Base-by-base conservation (phyloP, 2,797 vertebrate species). In the Ceyx erithaca region DNA sequence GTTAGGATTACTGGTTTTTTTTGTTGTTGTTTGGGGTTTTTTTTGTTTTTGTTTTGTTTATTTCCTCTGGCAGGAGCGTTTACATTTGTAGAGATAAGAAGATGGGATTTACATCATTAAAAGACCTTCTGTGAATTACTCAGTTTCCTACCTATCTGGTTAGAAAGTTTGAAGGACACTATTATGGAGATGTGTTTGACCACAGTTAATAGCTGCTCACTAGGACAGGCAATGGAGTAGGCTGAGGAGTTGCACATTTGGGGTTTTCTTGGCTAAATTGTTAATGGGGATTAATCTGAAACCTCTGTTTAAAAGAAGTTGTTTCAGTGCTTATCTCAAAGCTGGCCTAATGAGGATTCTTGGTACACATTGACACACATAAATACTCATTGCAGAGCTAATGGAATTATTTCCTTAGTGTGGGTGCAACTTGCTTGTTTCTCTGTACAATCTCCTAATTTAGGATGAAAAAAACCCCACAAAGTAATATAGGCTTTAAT, bases 271-370 rank as follows among this genome's bases (percentile, higher is more conserved):
- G 57, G 54, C 41, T 82, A 49, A 63, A 77, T 80, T 0, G 0
- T 58, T 54, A n/a, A 25, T 5, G 5, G 18, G 54, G 67, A 41
- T 87, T 37, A 80, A 6, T 75, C 48, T 63, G 37, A 70, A 89
- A 48, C 12, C 40, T 62, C 26, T 62, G 13, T 55, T 23, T 68
- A 52, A 57, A 72, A 89, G 28, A 59, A 80, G 14, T 46, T 2
- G 20, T 61, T 82, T 54, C 68, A 76, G 43, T 72, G 86, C n/a
- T 75, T 52, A 28, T 37, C 46, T 87, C 52, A 57, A 82, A 91
- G 69, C 8, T 25, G 52, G 52, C 40, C 62, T 51, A 16, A 33
- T 2, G 3, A 76, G 22, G 41, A 64, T 58, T 37, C 21, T 21
- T 2, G 31, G 15, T 14, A 7, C 30, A 31, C 37, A 19, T 3